Percentiles rank a stretch among this genome's conserved stretches.
Conservation (phyloP, 2,888 invertebrate genomes). For the Oasisia sp. region DNA sequence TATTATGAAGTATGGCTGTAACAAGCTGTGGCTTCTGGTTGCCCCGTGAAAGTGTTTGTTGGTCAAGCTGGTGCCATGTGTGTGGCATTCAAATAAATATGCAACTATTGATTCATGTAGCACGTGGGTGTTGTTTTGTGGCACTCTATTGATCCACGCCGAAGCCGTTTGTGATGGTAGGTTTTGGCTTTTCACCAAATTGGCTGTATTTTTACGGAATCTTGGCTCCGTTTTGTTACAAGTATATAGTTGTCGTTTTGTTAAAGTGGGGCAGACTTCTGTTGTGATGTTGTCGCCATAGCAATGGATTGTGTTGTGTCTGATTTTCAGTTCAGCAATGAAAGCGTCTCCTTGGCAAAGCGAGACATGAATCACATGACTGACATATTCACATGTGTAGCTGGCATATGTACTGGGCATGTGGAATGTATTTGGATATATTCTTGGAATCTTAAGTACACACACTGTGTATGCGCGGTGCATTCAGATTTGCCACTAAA, state of each 20-base stretch:
- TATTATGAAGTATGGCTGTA: background rate
- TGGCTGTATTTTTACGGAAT: background rate
- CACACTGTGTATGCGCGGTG: background rate
- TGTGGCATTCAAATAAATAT: conserved; percentile 2
- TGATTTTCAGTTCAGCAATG: background rate
- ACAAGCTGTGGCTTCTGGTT: background rate
- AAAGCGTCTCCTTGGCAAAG: background rate
- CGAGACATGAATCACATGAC: background rate
- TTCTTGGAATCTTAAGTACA: background rate
- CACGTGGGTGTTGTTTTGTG: conserved; percentile 4
- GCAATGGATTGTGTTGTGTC: background rate
- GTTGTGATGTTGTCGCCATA: background rate
- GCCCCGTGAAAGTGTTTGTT: background rate
- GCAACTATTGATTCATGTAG: conserved; percentile 1
- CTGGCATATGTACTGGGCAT: background rate
- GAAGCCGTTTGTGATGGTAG: background rate
- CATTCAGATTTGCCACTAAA: background rate
- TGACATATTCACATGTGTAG: background rate
- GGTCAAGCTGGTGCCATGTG: background rate
- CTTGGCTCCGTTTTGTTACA: background rate
- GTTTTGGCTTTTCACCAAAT: background rate
- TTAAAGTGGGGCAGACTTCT: background rate
- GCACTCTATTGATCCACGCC: background rate
- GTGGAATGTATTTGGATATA: background rate
- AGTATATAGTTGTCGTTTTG: background rate